Conservation (phyloP, 2,113 vertebrate species). For the Psophia crepitans region DNA sequence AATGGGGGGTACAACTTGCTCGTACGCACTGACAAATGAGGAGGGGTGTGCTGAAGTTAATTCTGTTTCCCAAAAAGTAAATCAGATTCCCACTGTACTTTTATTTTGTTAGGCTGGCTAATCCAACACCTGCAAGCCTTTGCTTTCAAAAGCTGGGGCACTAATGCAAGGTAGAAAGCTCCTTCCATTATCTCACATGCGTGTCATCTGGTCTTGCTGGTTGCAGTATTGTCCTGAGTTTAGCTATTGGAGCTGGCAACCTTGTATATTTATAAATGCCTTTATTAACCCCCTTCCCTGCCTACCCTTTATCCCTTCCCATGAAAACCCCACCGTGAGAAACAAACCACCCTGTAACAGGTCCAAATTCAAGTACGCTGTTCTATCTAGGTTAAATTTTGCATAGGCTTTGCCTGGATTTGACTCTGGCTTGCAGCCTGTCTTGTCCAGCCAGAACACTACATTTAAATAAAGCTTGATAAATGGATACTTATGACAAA, state of each 20-base stretch:
- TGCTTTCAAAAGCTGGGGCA: not conserved
- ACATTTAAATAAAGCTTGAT: not conserved
- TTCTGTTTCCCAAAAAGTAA: not conserved
- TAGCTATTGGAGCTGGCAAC: not conserved
- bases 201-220: not conserved
- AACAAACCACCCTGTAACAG: not conserved
- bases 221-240: not conserved
- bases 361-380: not conserved
- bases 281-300: not conserved
- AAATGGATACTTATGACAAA: not conserved
- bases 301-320: not conserved
- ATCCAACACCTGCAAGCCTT: not conserved
- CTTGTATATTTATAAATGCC: not conserved
- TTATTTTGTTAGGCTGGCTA: not conserved
- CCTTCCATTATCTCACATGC: not conserved
- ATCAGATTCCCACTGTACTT: not conserved
- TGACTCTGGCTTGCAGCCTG: not conserved
- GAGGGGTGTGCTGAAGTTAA: not conserved
- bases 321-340: not conserved
- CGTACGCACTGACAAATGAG: not conserved
- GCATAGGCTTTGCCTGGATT: not conserved
- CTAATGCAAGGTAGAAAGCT: not conserved
- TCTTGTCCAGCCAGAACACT: not conserved
- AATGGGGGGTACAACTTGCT: not conserved
- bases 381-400: conserved; percentile 20